phyloP scores from a whole-genome alignment of 2,797 vertebrate species.

The Chelon auratus region DNA sequence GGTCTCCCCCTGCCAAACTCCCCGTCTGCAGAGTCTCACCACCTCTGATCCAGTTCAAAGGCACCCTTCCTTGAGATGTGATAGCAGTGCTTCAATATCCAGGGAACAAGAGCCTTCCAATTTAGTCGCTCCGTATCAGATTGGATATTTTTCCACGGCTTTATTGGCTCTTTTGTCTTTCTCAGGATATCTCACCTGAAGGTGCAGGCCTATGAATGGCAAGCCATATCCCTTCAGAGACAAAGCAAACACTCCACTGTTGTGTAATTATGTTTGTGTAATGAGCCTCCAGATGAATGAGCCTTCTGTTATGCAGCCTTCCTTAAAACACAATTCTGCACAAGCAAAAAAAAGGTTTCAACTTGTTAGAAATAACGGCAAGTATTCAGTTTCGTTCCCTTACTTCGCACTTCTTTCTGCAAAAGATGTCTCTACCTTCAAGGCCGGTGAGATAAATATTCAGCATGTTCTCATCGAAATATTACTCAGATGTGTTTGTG shows the following conservation, averaged over 20 bases:
- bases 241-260: conserved; percentile 44
- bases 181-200: conserved; percentile 34
- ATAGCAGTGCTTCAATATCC: conserved; percentile 52
- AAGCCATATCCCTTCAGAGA: conserved; percentile 58
- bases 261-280: conserved; percentile 39
- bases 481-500: conserved; percentile 32
- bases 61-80: conserved; percentile 47
- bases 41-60: conserved; percentile 60
- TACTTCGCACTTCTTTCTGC: conserved; percentile 20
- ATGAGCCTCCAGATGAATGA: conserved; percentile 49
- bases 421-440: background rate
- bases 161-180: conserved; percentile 72
- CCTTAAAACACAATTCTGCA: conserved; percentile 16
- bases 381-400: conserved; percentile 18
- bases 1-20: background rate
- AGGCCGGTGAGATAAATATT: conserved; percentile 3
- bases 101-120: conserved; percentile 43
- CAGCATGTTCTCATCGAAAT: conserved; percentile 22
- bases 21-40: conserved; percentile 31
- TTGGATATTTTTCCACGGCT: conserved; percentile 48
- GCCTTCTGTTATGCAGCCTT: conserved; percentile 23
- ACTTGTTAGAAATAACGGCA: conserved; percentile 36
- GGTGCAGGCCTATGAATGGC: conserved; percentile 50
- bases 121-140: conserved; percentile 58
- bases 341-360: conserved; percentile 23